Evolutionary conservation across 2,113 vertebrate genomes (phyloP).

Genomic region (Bubalus kerabau): DNA sequence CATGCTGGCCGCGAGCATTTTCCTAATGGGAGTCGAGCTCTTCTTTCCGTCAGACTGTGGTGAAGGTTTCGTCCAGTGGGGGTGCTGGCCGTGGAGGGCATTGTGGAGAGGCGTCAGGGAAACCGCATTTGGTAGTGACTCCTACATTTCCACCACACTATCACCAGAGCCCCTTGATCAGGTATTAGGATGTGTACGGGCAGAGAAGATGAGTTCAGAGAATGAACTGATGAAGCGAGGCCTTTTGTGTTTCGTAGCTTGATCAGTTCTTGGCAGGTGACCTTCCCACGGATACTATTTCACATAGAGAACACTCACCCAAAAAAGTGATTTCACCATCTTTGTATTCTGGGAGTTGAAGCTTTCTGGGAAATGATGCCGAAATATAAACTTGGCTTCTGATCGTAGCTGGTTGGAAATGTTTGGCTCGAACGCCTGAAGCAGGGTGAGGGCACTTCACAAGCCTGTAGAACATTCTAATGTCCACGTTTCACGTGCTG

Average conservation of each 20-base stretch:
- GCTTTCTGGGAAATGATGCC: neutral
- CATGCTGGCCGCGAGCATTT: neutral
- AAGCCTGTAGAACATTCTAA: neutral
- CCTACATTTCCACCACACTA: fast-evolving
- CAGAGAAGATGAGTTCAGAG: neutral
- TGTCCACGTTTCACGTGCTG: neutral
- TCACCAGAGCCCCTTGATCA: neutral
- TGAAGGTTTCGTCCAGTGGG: neutral
- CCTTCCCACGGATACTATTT: neutral
- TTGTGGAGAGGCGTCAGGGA: neutral
- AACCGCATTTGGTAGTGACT: neutral
- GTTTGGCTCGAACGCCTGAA: neutral
- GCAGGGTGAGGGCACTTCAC: neutral
- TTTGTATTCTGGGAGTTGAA: neutral
- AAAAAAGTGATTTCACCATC: neutral
- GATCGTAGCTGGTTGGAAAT: neutral
- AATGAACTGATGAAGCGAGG: neutral
- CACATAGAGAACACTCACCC: neutral
- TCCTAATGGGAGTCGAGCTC: neutral
- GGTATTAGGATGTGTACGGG: fast-evolving
- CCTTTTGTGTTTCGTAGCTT: neutral
- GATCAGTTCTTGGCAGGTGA: neutral
- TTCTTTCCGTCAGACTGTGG: neutral
- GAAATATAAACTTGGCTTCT: neutral
- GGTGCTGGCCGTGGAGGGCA: neutral